Evolutionary conservation across 2,113 vertebrate species (phyloP), one percentile per base, ranked within the genome.

Genomic region (Erythrocercus mccallii): DNA sequence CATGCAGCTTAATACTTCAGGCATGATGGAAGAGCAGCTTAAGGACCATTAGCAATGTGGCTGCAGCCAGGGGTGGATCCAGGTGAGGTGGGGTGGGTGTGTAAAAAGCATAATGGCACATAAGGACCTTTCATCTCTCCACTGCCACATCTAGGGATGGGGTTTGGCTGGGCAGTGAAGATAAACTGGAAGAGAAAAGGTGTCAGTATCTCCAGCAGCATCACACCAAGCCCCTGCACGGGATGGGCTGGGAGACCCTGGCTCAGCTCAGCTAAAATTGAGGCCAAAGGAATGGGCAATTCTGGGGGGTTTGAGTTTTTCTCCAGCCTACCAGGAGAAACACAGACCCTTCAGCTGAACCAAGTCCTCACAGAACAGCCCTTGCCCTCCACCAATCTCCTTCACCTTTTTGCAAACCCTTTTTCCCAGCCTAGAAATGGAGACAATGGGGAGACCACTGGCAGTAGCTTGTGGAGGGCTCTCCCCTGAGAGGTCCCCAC

Each of bases 51-150:
- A 64, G 54, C 25, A 35, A 23, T 0, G 1, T 15, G 51, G 72
- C 66, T 45, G 40, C 8, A 8, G 69, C 60, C 81, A 78, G 45
- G 33, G 5, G 3, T 1, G 27, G 38, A 20, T 12, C 6, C 31
- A 54, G 40, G 68, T 0, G 0, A 79, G 27, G n/a, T 23, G 53
- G 7, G 2, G 57, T 6, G 22, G 1, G 42, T 6, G 9, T 9
- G 16, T 6, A 5, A 61, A 80, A 17, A 87, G 15, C 50, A 44
- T 7, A 0, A 0, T 0, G 3, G 50, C 48, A 60, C 0, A 0
- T 11, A 31, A 62, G 51, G 15, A 16, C 40, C 38, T 80, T 33
- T 5, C 35, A 8, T 50, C 61, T 48, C 89, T 40, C 16, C 31
- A 0, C n/a, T 44, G 58, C 37, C 70, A 47, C 1, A 0, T 27